These are phyloP conservation scores for Oxyura jamaicensis DNA, from an alignment of 2,113 vertebrate species.

Conservation along the genomic window DNA sequence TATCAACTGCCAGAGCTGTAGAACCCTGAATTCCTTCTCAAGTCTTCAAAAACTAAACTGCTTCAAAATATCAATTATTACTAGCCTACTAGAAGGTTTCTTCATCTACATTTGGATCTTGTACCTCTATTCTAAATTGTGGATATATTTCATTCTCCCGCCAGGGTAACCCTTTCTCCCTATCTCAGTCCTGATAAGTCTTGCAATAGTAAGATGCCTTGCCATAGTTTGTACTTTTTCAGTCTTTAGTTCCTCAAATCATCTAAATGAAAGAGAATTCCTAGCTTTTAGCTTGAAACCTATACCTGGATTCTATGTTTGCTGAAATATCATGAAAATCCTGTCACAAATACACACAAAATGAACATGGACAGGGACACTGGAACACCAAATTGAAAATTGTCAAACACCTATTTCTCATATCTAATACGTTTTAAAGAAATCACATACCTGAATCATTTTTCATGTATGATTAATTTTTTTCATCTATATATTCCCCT, in stretches of 20 bases:
- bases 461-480: rapidly evolving
- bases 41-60: background rate
- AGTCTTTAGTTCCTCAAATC: background rate
- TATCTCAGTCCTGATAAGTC: background rate
- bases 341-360: background rate
- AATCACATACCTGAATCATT: background rate
- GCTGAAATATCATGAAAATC: background rate
- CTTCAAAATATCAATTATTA: background rate
- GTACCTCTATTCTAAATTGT: background rate
- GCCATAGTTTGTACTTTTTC: background rate
- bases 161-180: background rate
- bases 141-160: background rate
- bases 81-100: background rate
- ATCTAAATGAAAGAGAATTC: background rate
- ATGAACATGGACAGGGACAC: background rate
- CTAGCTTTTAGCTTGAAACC: background rate
- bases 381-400: background rate
- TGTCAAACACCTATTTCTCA: background rate
- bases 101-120: background rate
- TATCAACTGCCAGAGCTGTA: background rate
- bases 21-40: background rate
- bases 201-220: background rate
- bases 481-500: background rate
- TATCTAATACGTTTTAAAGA: background rate
- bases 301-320: background rate